Percentiles rank a stretch among this genome's conserved stretches.
Evolutionary conservation across 2,113 vertebrate species (phyloP).

Genomic region (Clupea harengus): DNA sequence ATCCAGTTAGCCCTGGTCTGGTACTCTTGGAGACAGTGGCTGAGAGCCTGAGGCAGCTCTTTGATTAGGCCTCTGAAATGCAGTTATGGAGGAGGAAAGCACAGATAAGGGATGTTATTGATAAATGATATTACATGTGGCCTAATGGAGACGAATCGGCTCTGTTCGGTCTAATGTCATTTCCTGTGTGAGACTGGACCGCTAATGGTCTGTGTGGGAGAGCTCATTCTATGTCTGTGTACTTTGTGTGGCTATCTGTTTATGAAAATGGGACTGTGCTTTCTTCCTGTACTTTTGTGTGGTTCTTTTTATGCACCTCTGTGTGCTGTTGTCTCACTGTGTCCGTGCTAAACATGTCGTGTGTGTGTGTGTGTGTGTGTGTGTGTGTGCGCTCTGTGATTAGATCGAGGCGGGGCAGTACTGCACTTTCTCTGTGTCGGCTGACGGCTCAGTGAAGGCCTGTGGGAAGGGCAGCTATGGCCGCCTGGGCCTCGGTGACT

Average conservation of each 20-base stretch:
- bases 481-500: conserved; percentile 76
- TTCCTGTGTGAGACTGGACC: conserved; percentile 18
- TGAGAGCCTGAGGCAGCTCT: background rate
- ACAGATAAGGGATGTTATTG: background rate
- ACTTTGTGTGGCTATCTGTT: background rate
- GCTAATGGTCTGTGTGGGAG: background rate
- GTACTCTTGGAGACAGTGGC: background rate
- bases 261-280: background rate
- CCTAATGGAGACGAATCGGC: conserved; percentile 5
- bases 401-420: conserved; percentile 81
- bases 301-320: background rate
- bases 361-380: background rate
- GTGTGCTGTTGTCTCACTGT: background rate
- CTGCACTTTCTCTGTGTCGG: conserved; percentile 77
- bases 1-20: background rate
- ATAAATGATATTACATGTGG: background rate
- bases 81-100: background rate
- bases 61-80: background rate
- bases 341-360: background rate
- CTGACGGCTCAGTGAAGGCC: conserved; percentile 75
- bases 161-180: background rate
- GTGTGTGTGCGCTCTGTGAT: conserved; percentile 18
- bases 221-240: background rate
- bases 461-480: conserved; percentile 82
- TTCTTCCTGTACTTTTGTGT: background rate